Base-by-base conservation (phyloP, 1,140 invertebrate species). In the Drosophila melanica region DNA sequence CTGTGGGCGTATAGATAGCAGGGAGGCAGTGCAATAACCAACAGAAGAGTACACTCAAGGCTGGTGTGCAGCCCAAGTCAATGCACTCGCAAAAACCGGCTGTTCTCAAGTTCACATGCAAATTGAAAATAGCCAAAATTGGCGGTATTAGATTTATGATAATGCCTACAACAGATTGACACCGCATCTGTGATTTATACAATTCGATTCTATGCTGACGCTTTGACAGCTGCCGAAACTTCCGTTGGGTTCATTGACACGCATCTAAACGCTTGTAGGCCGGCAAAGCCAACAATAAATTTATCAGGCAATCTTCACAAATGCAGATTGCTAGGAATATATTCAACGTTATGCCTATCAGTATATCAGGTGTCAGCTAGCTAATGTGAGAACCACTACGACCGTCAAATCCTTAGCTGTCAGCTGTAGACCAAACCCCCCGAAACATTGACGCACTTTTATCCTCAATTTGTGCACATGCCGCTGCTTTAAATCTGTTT, bases 51-150 rank as follows among this genome's bases (percentile, higher is more conserved):
- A 37, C 42, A 20, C 41, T 48, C 70, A 73, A 73, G 70, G 70
- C 65, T 73, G 48, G 55, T 86, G 47, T 74, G 81, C 64, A 70
- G 77, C 30, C 23, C 20, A 66, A 68, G 82, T 86, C 82, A 86
- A 50, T 79, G 82, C 72, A 86, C 82, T 75, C 82, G 39, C 42
- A 45, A 27, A 48, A 55, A 5, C 37, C 33, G 18, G 20, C 51
- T 47, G 48, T 33, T 66, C 58, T 86, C 82, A 86, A 86, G 82
- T 86, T 86, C 82, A 86, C 75, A 89, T 87, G 82, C 82, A 82
- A 86, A 86, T 86, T 77, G 75, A 63, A 72, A 79, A 84, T 62
- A 67, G 70, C 80, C 76, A 47, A 75, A 84, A 87, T 68, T 73
- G 75, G 65, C 51, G 23, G 27, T 48, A 70, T 82, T 77, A 87